A percentile compares a stretch with the other conserved stretches of the same genome.
These are phyloP conservation scores for Chiroxiphia lanceolata DNA, from an alignment of 2,797 vertebrate species.

Conservation along the genomic window DNA sequence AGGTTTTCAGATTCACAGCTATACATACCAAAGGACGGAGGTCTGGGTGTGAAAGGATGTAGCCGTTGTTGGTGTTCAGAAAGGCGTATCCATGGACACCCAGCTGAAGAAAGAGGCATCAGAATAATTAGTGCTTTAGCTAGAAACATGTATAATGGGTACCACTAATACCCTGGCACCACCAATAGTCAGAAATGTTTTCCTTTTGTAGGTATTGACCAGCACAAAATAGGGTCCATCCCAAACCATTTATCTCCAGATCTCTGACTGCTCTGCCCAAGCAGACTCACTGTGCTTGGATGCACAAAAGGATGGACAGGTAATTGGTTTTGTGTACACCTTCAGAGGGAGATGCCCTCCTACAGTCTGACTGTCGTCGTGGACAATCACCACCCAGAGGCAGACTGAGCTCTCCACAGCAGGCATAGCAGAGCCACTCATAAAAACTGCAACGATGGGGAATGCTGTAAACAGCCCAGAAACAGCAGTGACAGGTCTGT, in stretches of 20 bases:
- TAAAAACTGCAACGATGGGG: fast-evolving
- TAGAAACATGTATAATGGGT: background rate
- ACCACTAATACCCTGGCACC: background rate
- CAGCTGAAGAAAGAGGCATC: conserved; percentile 75
- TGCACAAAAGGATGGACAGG: background rate
- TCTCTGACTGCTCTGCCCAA: background rate
- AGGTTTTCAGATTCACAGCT: background rate
- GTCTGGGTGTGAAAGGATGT: conserved; percentile 95
- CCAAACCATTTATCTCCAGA: background rate
- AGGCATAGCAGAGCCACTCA: background rate
- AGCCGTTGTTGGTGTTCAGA: conserved; percentile 95
- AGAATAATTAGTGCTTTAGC: background rate
- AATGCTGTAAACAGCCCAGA: background rate
- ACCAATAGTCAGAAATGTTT: background rate
- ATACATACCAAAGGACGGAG: conserved; percentile 89
- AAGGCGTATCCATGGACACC: conserved; percentile 94
- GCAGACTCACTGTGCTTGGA: background rate
- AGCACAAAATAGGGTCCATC: background rate
- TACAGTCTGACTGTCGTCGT: fast-evolving
- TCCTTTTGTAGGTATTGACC: background rate
- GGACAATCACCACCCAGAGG: background rate
- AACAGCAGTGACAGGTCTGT: background rate
- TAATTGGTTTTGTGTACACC: background rate
- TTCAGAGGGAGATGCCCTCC: background rate
- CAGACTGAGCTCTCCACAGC: background rate